Base-by-base conservation (phyloP, 2,888 invertebrate species). In the Lingula anatina region DNA sequence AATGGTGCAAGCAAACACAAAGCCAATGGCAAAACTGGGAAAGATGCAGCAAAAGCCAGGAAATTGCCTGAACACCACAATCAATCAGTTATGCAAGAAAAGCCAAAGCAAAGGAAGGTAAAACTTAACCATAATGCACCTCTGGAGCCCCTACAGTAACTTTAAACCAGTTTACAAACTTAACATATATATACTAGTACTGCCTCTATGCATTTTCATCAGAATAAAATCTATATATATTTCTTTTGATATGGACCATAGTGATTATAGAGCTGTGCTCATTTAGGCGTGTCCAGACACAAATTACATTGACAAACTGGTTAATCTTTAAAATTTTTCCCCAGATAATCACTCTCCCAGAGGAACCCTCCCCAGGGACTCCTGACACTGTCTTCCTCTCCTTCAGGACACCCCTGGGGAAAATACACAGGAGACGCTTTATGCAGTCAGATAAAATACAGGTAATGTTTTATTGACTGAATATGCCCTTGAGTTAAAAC, bases 291-390 rank as follows among this genome's bases (percentile, higher is more conserved):
- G 31, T 31, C 15, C 31, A 12, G 31, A 12, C 15, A 15, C 9
- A 31, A 31, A 31, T 9, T 12, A 31, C 31, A 31, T 31, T 31
- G 15, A 31, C 15, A 15, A 15, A 31, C 31, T 31, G 9, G 31
- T 31, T 12, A 12, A 31, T 31, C 9, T 31, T 15, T 31, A 12
- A 12, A 9, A 31, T 31, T 9, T 15, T 31, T 9, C 15, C 45
- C 5, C 44, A 66, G 66, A 51, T 55, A n/a, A 64, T 64, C 21
- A 47, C 47, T n/a, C 52, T 67, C 9, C 65, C 64, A 36, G 58
- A 60, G 18, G 64, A 67, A 44, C 66, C 66, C 24, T 46, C 27
- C 23, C 51, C 52, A 9, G 53, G 44, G 38, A 50, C 46, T 4
- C 41, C 52, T 21, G 55, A 56, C 27, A 46, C 46, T 27, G 49